Percentiles rank a stretch among this genome's conserved stretches.
Conservation (phyloP, 2,113 vertebrate genomes). For the Glaucidium brasilianum region DNA sequence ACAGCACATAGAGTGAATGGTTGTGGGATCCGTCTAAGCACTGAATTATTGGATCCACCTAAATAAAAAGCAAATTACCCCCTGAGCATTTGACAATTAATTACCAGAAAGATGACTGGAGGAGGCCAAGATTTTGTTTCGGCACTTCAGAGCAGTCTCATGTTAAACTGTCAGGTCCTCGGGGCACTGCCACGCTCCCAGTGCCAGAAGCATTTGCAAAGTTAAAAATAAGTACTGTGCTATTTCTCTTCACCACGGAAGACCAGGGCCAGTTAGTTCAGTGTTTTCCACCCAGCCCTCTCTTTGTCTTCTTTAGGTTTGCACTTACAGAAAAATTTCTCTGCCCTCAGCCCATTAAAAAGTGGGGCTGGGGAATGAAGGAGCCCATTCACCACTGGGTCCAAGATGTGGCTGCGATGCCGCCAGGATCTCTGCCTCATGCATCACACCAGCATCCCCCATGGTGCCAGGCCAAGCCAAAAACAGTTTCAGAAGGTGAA, state of each 20-base stretch:
- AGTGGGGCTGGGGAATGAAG: rapidly evolving
- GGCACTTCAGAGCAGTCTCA: rapidly evolving
- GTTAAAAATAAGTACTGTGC: background rate
- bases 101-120: rapidly evolving
- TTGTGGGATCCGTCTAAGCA: background rate
- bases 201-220: background rate
- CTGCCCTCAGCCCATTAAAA: background rate
- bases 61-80: background rate
- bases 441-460: background rate
- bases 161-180: rapidly evolving
- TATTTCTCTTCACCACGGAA: rapidly evolving
- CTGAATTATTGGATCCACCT: background rate
- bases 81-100: background rate
- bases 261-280: background rate
- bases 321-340: rapidly evolving
- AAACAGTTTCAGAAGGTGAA: background rate
- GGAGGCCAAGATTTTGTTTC: background rate
- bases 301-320: rapidly evolving
- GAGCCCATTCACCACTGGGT: rapidly evolving
- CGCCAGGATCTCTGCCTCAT: rapidly evolving
- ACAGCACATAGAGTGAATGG: rapidly evolving
- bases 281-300: background rate
- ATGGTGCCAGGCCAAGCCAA: background rate
- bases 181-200: background rate
- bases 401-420: rapidly evolving